Evolutionary conservation across 2,888 invertebrate genomes (phyloP), one percentile per base, ranked within the genome.

Genomic region (Pasiphila rectangulata): DNA sequence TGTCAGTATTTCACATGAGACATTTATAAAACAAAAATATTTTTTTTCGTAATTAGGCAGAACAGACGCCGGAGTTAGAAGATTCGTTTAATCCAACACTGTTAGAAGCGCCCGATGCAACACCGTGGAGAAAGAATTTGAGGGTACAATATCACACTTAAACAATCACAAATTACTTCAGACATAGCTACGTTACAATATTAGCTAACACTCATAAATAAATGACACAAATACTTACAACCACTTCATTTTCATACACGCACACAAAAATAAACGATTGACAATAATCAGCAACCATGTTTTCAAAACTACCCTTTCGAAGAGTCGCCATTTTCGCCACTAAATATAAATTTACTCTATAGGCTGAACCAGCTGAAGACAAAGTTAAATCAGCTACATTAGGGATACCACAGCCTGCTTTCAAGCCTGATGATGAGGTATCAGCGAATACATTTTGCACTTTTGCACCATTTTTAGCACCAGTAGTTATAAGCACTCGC

Each of bases 371-470:
- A 49, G 73, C 74, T 69, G 80, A 76, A 62, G 74, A 67, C 57
- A 82, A 72, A 65, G 72, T 53, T 71, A 82, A 67, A 65, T 70
- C 72, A 61, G 69, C 77, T 53, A 72, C 79, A 57, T 75, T 86
- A 77, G 79, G 69, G 72, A 77, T 78, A 51, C 79, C 82, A 75
- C 78, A 76, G 64, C 73, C 79, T 63, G 70, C 77, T 78, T 75
- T 72, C 73, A 76, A 67, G 64, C 64, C 72, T 61, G 78, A 83
- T 54, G 86, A 88, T 54, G 86, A 88, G 87, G 86, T 87, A 87
- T 69, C 76, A 64, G 64, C 69, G 52, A 41, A 46, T 30, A 44
- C n/a, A 61, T n/a, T n/a, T n/a, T n/a, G 68, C 69, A 69, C 63
- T 60, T 53, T 67, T 45, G 45, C 36, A 48, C 47, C 32, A 32